phyloP scores from a whole-genome alignment of 2,888 invertebrate genomes.

The Eretmocerus hayati region DNA sequence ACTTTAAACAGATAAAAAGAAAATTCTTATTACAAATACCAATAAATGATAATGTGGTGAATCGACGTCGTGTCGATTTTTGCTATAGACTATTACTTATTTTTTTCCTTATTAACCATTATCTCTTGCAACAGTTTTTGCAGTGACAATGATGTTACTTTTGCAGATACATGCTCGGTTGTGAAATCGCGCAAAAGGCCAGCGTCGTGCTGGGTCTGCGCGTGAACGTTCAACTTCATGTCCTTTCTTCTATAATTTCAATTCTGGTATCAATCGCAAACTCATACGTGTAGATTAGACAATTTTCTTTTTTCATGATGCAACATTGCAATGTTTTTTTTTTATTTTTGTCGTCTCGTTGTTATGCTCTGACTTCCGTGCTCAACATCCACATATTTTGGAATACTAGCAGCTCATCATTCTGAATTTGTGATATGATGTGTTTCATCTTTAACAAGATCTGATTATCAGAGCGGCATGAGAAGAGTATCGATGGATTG shows the following conservation, averaged over 20 bases:
- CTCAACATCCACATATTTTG: too few species aligned
- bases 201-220: conserved; percentile 34
- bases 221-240: conserved; percentile 15
- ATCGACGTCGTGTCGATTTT: conserved; percentile 33
- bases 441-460: too few species aligned
- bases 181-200: conserved; percentile 22
- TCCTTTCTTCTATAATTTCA: not conserved
- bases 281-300: conserved; percentile 10
- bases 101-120: conserved; percentile 34
- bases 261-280: conserved; percentile 7
- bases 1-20: conserved; percentile 30
- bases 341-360: too few species aligned
- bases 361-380: conserved; percentile 15
- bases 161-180: conserved; percentile 19
- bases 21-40: conserved; percentile 31
- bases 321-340: too few species aligned
- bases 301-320: conserved; percentile 2
- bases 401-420: too few species aligned
- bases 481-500: too few species aligned
- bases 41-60: conserved; percentile 27
- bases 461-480: too few species aligned
- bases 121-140: conserved; percentile 23
- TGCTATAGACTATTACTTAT: conserved; percentile 28
- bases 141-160: conserved; percentile 22
- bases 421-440: too few species aligned